Conservation (phyloP, 2,113 vertebrate species). For the Epinephelus moara region DNA sequence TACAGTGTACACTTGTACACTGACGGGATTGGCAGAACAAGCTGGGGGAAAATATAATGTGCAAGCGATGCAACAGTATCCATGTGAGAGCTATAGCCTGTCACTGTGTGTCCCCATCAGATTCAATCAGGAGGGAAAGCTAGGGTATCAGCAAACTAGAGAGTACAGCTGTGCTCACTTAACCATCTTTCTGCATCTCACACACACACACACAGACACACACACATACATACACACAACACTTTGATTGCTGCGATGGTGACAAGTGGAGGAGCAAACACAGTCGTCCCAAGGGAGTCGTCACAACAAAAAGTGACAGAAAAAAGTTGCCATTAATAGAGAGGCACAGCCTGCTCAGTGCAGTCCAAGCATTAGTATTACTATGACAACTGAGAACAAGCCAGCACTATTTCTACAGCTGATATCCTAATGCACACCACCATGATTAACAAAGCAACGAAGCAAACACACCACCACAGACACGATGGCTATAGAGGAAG, state of each 20-base stretch:
- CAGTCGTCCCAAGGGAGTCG: neutral
- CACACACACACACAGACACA: conserved; percentile 7
- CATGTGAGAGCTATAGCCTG: conserved; percentile 15
- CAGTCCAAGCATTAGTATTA: neutral
- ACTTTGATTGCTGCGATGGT: conserved; percentile 24
- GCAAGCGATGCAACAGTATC: conserved; percentile 4
- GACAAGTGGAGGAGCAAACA: conserved; percentile 41
- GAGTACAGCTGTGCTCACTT: conserved; percentile 47
- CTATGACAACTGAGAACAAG: conserved; percentile 34
- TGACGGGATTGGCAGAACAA: conserved; percentile 1
- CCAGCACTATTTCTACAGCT: neutral
- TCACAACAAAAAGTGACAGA: conserved; percentile 38
- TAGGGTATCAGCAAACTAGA: conserved; percentile 20
- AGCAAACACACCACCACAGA: conserved; percentile 8
- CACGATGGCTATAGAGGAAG: conserved; percentile 9
- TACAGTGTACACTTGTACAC: neutral
- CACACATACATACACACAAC: conserved; percentile 2
- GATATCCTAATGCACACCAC: conserved; percentile 12
- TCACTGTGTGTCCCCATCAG: conserved; percentile 23
- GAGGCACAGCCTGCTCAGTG: conserved; percentile 17
- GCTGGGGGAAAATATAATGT: neutral
- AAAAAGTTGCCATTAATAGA: conserved; percentile 49
- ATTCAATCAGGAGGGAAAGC: conserved; percentile 40
- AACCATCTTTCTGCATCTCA: conserved; percentile 17
- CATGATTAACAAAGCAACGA: conserved; percentile 39